Base-by-base conservation (phyloP, 2,113 vertebrate species). In the Eidolon helvum region DNA sequence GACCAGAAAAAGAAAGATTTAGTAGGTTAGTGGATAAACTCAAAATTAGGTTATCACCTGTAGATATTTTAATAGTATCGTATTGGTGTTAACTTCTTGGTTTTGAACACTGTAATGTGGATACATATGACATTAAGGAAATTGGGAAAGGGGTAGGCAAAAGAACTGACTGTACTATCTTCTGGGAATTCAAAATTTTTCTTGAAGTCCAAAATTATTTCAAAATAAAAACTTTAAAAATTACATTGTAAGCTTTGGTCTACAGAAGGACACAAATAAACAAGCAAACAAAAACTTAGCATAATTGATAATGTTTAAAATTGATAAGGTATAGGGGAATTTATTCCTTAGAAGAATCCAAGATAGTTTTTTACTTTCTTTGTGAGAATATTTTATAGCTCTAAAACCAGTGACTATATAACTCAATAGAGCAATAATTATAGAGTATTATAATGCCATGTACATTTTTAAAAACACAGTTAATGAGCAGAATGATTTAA, bases 181-280 rank as follows among this genome's bases (percentile, higher is more conserved):
- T 88, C 30, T 43, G 33, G 21, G 65, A 83, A 40, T 14, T 22
- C 19, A 71, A 83, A 61, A 50, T 50, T 59, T 87, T 95, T 80
- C 24, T 30, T 30, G 6, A 45, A 63, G 43, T 43, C 14, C 24
- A 61, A 90, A 63, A 65, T 69, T 78, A 80, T 88, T 85, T 57
- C 45, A 86, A 95, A 95, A 61, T 88, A 57, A 88, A 43, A 59
- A 89, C 43, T 24, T 89, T 63, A 28, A 87, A 80, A 63, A 86
- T 50, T 78, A 24, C 11, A 66, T 88, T 22, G 65, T 68, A 26
- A 33, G 12, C 19, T 38, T 84, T 87, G 69, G 21, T 59, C 80
- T 87, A 86, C 33, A 90, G 84, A 89, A 82, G 18, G 24, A 77
- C 24, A 74, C 14, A 50, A 55, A 80, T 4, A 63, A 63, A n/a